These are phyloP conservation scores for Mormyrus iriodes DNA, from an alignment of 2,113 vertebrate genomes.

Conservation along the genomic window DNA sequence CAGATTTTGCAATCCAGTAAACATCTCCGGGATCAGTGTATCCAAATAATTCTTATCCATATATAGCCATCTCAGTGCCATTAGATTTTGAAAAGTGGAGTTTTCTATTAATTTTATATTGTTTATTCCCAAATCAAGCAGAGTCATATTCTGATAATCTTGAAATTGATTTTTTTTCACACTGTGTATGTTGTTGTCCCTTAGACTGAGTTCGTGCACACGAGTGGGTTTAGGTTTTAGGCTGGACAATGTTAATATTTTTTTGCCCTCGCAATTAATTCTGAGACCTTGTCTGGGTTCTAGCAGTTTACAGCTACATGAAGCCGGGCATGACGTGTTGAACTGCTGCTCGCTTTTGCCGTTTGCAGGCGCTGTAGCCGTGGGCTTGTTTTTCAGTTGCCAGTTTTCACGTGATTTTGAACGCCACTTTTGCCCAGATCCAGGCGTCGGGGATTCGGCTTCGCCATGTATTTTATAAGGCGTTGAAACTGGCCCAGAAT, in stretches of 20 bases:
- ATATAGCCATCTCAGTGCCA: conserved; percentile 92
- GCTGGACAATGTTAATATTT: conserved; percentile 82
- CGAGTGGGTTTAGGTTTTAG: conserved; percentile 80
- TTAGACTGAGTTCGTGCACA: conserved; percentile 84
- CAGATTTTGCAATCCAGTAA: conserved; percentile 82
- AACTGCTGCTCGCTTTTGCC: conserved; percentile 48
- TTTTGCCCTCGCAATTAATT: conserved; percentile 93
- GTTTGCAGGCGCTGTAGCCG: conserved; percentile 63
- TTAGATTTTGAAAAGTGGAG: conserved; percentile 87
- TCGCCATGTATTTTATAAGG: conserved; percentile 76
- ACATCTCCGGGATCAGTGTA: conserved; percentile 85
- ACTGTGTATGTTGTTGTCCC: conserved; percentile 92
- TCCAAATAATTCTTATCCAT: conserved; percentile 99
- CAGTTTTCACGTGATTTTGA: conserved; percentile 92
- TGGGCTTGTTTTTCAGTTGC: conserved; percentile 90
- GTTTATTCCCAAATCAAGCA: conserved; percentile 90
- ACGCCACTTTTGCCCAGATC: conserved; percentile 67
- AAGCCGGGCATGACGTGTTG: conserved; percentile 73
- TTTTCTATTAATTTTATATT: conserved; percentile 92
- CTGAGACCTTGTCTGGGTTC: conserved; percentile 81
- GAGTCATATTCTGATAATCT: conserved; percentile 81
- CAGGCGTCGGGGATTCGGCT: conserved; percentile 71
- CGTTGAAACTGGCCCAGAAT: conserved; percentile 75
- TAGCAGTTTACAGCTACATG: conserved; percentile 81
- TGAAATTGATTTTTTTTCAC: conserved; percentile 86